Base-by-base conservation (phyloP, 2,888 invertebrate genomes). In the Entomobrya proxima region DNA sequence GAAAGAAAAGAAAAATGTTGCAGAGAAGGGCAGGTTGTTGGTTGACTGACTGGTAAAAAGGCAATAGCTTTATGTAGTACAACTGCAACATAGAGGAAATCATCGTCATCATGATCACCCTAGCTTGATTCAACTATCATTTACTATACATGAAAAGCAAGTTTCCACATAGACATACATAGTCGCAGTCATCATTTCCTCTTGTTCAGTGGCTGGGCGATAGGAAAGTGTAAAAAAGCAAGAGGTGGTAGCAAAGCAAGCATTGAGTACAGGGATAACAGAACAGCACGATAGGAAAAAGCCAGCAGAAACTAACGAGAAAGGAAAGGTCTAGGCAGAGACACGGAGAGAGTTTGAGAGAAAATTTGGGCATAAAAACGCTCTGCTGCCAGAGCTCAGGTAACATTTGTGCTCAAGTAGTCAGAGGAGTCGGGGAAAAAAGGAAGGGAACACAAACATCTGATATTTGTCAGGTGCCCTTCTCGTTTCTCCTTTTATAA, bases 401-500 rank as follows among this genome's bases (percentile, higher is more conserved):
- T 83, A 83, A 83, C 83, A 83, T 50, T 79, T 76, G 81, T 74
- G 83, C 67, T 76, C 21, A 21, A 55, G 30, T 79, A 27, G 69
- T 69, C 69, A 18, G 79, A 52, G 79, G 50, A 32, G 47, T 64
- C n/a, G 40, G 76, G 32, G 76, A 64, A 37, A 75, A 37, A 44
- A 32, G 35, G 32, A 83, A 30, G 40, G 52, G 35, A 76, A 30
- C 30, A n/a, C n/a, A 30, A 30, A 74, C 81, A 81, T 81, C 81
- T 81, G 81, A 81, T 81, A 58, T 35, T 75, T 76, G 52, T 83
- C 76, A 83, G 76, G 76, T 77, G 83, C 64, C 61, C 50, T 50
- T 61, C 58, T 61, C 50, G 2, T 40, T 18, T 64, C 47, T 64
- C 35, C 24, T 35, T 75, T 55, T 58, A n/a, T 13, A 9, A 13